Evolutionary conservation across 2,797 vertebrate genomes (phyloP), one percentile per base, ranked within the genome.

Genomic region (Notamacropus eugenii): DNA sequence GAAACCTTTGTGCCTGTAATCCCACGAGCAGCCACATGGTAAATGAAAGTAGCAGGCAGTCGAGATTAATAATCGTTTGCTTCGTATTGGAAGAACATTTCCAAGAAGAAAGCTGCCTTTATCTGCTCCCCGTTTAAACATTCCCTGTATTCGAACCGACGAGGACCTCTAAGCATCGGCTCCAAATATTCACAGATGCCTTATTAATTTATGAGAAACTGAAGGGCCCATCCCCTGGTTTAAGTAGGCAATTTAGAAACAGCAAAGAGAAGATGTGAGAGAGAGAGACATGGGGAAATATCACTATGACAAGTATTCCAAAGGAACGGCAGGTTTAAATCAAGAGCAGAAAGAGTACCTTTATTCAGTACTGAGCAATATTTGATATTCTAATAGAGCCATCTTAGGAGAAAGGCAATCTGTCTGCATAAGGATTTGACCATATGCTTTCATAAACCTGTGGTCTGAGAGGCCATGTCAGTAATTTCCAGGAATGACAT

Each of bases 11-110:
- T 98, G 98, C 98, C 97, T 97, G 97, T 98, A 98, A 98, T 99
- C 98, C 98, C 99, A 98, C 57, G 98, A 99, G 99, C 98, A 97
- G 98, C 98, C 98, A 98, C 98, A 98, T 92, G 97, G 99, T 98
- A 99, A 99, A 99, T 99, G 98, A 98, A 99, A 99, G 98, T 97
- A 98, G 98, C 98, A 98, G 97, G 97, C 98, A 98, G 98, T 99
- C 98, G 97, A 98, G 98, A 99, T 99, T 99, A 98, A 98, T 99
- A 98, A 98, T 98, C 98, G 98, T 99, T 99, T 98, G 97, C 98
- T 98, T 98, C 98, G 97, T 98, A 98, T 97, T 98, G 98, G 98
- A 98, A 98, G 98, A 98, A 97, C 98, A 98, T 98, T 98, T 98
- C 98, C 98, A 98, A 98, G 98, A 97, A 98, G 98, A 95, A 96